Evolutionary conservation across 2,888 invertebrate species (phyloP).

Genomic region (Taenaris catops): DNA sequence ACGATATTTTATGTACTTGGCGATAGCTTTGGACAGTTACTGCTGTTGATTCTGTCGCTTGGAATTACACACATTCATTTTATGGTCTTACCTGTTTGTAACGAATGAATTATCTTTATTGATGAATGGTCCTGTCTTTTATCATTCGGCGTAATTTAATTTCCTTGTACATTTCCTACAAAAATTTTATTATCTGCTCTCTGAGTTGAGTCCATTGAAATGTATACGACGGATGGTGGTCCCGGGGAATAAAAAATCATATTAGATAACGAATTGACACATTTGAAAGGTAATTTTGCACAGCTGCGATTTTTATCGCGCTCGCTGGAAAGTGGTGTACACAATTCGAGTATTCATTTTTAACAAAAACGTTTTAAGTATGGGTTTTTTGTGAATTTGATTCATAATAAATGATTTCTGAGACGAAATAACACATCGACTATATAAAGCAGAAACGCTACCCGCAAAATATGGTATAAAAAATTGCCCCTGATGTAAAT

Average conservation of each 20-base stretch:
- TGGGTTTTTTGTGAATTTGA: too few species aligned
- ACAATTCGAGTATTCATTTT: slow-evolving; percentile 33
- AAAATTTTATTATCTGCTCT: slow-evolving; percentile 32
- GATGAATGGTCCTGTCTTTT: slow-evolving; percentile 35
- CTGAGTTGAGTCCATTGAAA: slow-evolving; percentile 32
- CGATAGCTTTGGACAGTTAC: slow-evolving; percentile 48
- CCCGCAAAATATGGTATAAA: too few species aligned
- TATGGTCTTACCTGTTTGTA: slow-evolving; percentile 30
- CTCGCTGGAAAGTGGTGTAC: slow-evolving; percentile 36
- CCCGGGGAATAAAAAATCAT: slow-evolving; percentile 29
- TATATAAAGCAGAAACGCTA: too few species aligned
- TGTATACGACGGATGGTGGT: slow-evolving; percentile 37
- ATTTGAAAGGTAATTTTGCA: slow-evolving; percentile 39
- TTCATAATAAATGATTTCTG: too few species aligned
- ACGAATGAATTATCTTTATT: slow-evolving; percentile 32
- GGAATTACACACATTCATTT: slow-evolving; percentile 34
- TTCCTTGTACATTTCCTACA: slow-evolving; percentile 29
- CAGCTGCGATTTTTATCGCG: slow-evolving; percentile 61
- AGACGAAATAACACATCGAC: too few species aligned
- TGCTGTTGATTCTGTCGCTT: slow-evolving; percentile 43
- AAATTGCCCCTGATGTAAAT: too few species aligned
- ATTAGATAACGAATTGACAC: slow-evolving; percentile 20
- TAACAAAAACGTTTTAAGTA: slow-evolving; percentile 64
- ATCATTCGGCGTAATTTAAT: slow-evolving; percentile 31
- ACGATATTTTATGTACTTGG: slow-evolving; percentile 57